These are phyloP conservation scores for Eriosoma lanigerum DNA, from an alignment of 1,140 invertebrate species.

Conservation along the genomic window DNA sequence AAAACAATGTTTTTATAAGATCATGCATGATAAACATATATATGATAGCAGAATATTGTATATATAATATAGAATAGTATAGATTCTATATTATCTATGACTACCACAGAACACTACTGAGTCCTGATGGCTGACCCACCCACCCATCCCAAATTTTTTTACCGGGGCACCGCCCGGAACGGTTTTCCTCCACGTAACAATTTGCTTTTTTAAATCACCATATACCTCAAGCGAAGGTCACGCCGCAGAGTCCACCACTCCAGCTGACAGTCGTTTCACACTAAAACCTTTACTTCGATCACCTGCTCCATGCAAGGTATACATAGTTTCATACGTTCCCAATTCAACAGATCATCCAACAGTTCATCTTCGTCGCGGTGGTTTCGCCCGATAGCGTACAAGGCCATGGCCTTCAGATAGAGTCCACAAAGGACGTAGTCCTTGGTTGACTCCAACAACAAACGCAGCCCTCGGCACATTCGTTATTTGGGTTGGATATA, in stretches of 20 bases:
- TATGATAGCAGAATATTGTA: too few relatives aligned
- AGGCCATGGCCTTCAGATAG: background rate
- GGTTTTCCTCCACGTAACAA: too few relatives aligned
- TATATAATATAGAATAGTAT: too few relatives aligned
- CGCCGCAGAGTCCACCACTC: too few relatives aligned
- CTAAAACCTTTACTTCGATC: background rate
- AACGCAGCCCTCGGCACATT: background rate
- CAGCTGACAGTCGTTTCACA: rapidly evolving
- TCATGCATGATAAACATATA: too few relatives aligned
- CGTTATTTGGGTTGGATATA: background rate
- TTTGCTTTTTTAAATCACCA: background rate
- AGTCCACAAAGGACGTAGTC: background rate
- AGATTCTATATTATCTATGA: too few relatives aligned
- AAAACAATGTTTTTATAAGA: too few relatives aligned
- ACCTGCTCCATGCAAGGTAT: background rate
- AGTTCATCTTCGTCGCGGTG: background rate
- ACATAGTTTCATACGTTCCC: background rate
- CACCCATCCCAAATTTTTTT: too few relatives aligned
- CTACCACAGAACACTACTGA: too few relatives aligned
- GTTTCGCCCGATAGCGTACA: background rate
- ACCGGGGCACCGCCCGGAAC: too few relatives aligned
- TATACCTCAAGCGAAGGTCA: too few relatives aligned
- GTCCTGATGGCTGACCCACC: too few relatives aligned
- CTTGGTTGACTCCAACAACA: background rate
- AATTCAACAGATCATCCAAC: background rate